Conservation (phyloP, 2,797 vertebrate species). For the Spea hammondii region DNA sequence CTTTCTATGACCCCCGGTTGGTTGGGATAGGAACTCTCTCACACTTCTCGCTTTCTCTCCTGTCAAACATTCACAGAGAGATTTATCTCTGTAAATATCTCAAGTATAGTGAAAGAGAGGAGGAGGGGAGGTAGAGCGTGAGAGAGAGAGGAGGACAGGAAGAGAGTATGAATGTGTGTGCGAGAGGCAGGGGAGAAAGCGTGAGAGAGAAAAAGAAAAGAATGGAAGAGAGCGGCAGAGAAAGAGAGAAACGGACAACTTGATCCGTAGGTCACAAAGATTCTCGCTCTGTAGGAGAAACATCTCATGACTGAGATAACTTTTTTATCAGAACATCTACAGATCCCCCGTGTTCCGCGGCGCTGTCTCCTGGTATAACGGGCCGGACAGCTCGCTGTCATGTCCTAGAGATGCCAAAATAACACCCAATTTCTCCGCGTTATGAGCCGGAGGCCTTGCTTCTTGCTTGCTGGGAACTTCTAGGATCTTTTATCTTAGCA, state of each 20-base stretch:
- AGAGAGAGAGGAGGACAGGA: conserved; percentile 38
- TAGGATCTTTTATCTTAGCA: too few species aligned
- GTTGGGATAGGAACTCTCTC: conserved; percentile 42
- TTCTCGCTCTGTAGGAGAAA: too few species aligned
- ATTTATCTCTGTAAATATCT: conserved; percentile 52
- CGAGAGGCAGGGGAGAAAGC: conserved; percentile 13
- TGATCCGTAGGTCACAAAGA: background rate
- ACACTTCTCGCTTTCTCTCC: conserved; percentile 47
- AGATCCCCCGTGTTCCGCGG: too few species aligned
- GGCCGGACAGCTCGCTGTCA: too few species aligned
- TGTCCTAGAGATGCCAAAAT: too few species aligned
- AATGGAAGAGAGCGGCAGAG: background rate
- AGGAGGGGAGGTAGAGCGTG: conserved; percentile 24
- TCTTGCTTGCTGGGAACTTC: too few species aligned
- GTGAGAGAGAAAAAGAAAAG: conserved; percentile 30
- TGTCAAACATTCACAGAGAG: conserved; percentile 46
- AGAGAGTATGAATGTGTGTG: conserved; percentile 4
- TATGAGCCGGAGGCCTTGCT: too few species aligned
- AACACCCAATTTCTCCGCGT: too few species aligned
- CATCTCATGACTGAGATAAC: too few species aligned
- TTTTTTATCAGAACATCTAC: too few species aligned
- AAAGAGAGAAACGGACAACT: background rate
- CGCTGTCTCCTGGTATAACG: too few species aligned
- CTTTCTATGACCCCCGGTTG: conserved; percentile 28
- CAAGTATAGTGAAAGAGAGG: conserved; percentile 12